phyloP scores from a whole-genome alignment of 2,888 invertebrate species.

The Gnatocerus cornutus region DNA sequence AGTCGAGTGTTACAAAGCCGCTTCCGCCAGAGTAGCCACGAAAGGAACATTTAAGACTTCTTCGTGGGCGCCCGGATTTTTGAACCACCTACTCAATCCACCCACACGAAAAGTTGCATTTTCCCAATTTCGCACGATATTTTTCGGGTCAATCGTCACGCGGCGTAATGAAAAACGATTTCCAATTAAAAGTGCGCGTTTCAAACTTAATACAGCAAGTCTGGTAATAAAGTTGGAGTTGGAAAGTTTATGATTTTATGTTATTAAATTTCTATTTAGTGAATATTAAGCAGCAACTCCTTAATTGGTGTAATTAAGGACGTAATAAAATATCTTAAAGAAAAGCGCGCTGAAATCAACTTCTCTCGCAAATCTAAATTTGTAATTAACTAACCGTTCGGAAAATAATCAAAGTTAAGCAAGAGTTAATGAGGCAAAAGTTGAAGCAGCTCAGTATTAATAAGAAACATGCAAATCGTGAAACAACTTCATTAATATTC shows the following conservation, averaged over 20 bases:
- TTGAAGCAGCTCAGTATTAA: constrained; percentile 62
- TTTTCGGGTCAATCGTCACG: background rate
- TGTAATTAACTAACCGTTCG: constrained; percentile 70
- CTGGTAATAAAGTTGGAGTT: constrained; percentile 37
- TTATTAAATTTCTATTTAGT: constrained; percentile 66
- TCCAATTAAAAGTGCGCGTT: constrained; percentile 36
- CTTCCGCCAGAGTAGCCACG: background rate
- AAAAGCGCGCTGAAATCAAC: constrained; percentile 59
- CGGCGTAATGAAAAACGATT: constrained; percentile 10
- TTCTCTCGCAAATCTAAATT: constrained; percentile 62
- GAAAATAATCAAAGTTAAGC: constrained; percentile 70
- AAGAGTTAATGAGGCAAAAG: constrained; percentile 68
- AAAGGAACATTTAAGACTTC: background rate
- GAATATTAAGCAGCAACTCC: constrained; percentile 56
- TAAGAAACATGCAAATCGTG: constrained; percentile 69
- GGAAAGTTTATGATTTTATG: constrained; percentile 63
- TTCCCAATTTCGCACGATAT: too few relatives aligned
- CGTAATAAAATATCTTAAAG: constrained; percentile 67
- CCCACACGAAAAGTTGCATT: too few relatives aligned
- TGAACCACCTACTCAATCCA: too few relatives aligned
- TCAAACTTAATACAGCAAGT: constrained; percentile 38
- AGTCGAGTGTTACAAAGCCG: background rate
- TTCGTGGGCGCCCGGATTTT: too few relatives aligned
- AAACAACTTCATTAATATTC: constrained; percentile 70
- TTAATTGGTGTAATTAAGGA: constrained; percentile 64